A percentile compares a stretch with the other conserved stretches of the same genome.
Conservation (phyloP, 2,113 vertebrate genomes). For the Athene noctua region DNA sequence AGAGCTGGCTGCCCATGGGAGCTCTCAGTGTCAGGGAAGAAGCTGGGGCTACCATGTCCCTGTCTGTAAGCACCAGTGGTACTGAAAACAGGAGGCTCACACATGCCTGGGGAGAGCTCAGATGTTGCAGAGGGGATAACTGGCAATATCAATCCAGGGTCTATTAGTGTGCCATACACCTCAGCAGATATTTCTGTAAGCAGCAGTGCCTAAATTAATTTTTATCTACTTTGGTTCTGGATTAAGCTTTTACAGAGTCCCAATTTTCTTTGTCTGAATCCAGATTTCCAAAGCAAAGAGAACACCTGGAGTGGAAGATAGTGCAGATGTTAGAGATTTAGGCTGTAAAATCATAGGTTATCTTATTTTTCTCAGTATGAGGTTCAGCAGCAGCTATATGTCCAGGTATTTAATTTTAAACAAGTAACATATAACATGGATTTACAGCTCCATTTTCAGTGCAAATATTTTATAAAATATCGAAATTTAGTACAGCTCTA, state of each 20-base stretch:
- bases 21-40: background rate
- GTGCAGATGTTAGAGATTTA: background rate
- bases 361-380: background rate
- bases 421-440: background rate
- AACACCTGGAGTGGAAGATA: conserved; percentile 9
- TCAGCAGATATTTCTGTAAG: background rate
- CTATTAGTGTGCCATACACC: background rate
- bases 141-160: background rate
- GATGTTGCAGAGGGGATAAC: background rate
- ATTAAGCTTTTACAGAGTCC: background rate
- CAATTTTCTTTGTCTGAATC: background rate
- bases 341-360: background rate
- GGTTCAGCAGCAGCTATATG: background rate
- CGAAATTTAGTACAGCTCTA: conserved; percentile 13
- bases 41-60: background rate
- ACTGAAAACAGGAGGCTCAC: background rate
- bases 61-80: background rate
- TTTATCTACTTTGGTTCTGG: background rate
- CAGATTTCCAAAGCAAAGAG: background rate
- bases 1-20: background rate
- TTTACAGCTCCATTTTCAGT: conserved; percentile 17
- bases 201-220: background rate
- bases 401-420: conserved; percentile 14
- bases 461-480: conserved; percentile 34
- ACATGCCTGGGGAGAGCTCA: background rate